Base-by-base conservation (phyloP, 2,888 invertebrate species). In the Sylvicola cinctus region DNA sequence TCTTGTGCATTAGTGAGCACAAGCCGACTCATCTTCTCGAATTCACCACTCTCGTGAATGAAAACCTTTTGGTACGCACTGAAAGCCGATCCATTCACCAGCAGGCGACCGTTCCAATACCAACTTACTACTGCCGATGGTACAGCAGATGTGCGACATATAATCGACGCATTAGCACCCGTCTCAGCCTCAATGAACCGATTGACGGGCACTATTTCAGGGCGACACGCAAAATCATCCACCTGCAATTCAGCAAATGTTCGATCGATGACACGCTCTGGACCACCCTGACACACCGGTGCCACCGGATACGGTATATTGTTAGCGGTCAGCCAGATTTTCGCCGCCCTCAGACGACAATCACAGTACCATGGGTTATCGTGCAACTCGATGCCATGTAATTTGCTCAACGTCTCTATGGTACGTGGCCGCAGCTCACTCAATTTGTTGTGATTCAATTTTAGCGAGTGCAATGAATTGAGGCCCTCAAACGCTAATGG, bases 351-450 rank as follows among this genome's bases (percentile, higher is more conserved):
- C 38, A 87, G 54, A 16, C 80, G 72, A 49, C 87, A 88, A 50
- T 87, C 85, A 50, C 87, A 88, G 40, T 74, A 68, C 87, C 85
- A 87, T 1, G 81, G 83, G 55, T 87, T 87, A 42, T 80, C 80
- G 42, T 85, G 81, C 42, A 87, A 59, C 49, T 83, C 81, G 40
- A 87, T 74, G 29, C 76, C 78, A 50, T 79, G 75, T 33, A 87
- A 62, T 37, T 74, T 73, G 44, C 68, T 72, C 37, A 79, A 51
- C 33, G 71, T 73, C 51, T 77, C 77, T 41, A 83, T 71, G 2
- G 79, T 79, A 42, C 68, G 69, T 11, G 75, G 66, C 32, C 75
- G 66, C 42, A 83, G 54, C 40, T 78, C 80, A 31, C 70, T 65
- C 39, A 88, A 62, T 44, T 73, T 72, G 55, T 88, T 88, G 41